These are phyloP conservation scores for Dendrolimus pini DNA, from an alignment of 2,888 invertebrate genomes.

Conservation along the genomic window DNA sequence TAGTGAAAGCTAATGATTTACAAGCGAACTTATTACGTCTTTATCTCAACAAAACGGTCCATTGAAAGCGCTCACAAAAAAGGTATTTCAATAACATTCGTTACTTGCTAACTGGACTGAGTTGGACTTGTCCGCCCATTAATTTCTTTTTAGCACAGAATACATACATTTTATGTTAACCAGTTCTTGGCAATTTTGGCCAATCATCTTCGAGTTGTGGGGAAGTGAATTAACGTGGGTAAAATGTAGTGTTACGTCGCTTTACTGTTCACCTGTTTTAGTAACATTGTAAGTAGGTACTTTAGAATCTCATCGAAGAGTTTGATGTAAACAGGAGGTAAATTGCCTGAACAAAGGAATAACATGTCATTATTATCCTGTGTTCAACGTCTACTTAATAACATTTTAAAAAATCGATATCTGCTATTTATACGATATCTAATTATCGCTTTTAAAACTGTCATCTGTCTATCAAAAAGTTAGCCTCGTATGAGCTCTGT, in stretches of 20 bases:
- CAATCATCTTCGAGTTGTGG: neutral
- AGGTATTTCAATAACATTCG: slow-evolving; percentile 24
- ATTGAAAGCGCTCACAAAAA: slow-evolving; percentile 18
- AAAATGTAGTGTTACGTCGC: neutral
- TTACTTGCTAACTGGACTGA: slow-evolving; percentile 23
- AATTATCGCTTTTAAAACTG: too few relatives aligned
- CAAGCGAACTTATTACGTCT: neutral
- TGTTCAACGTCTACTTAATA: too few relatives aligned
- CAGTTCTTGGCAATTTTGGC: slow-evolving; percentile 1
- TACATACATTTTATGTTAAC: neutral
- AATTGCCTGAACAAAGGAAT: neutral
- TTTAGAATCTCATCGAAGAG: neutral
- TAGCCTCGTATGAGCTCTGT: too few relatives aligned
- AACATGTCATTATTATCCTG: neutral
- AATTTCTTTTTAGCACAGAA: slow-evolving; percentile 12
- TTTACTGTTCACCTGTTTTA: neutral
- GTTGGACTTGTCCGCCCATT: slow-evolving; percentile 16
- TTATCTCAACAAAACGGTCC: slow-evolving; percentile 7
- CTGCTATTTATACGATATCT: too few relatives aligned
- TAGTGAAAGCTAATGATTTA: neutral
- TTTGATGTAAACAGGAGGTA: neutral
- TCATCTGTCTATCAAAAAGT: too few relatives aligned
- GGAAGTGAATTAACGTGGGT: neutral
- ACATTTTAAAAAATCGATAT: too few relatives aligned
- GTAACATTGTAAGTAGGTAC: neutral